Percentiles rank a stretch among this genome's conserved stretches.
Evolutionary conservation across 2,888 invertebrate species (phyloP).

Genomic region (Holacanthella duospinosa): DNA sequence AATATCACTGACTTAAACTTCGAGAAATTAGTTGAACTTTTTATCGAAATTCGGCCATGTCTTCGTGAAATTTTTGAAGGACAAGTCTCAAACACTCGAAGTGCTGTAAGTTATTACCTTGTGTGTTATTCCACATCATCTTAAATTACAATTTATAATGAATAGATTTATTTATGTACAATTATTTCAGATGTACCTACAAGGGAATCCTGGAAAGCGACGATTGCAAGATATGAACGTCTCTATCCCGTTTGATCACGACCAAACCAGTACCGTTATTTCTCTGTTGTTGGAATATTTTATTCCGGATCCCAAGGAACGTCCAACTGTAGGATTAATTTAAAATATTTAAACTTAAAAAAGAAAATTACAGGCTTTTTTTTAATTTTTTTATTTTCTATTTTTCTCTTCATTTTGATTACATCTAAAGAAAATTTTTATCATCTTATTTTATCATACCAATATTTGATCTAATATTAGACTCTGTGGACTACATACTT

Average conservation of each 20-base stretch:
- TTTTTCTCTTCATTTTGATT: no score
- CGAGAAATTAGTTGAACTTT: conserved; percentile 14
- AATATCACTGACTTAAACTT: conserved; percentile 14
- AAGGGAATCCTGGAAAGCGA: conserved; percentile 10
- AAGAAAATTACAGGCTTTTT: not conserved
- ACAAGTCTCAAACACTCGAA: conserved; percentile 12
- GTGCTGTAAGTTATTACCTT: conserved; percentile 14
- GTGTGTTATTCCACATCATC: no score
- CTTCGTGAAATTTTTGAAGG: conserved; percentile 25
- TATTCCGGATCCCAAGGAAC: conserved; percentile 14
- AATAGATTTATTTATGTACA: no score
- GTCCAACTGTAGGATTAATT: not conserved
- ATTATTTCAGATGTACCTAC: conserved; percentile 20
- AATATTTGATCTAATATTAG: no score
- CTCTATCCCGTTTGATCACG: conserved; percentile 18
- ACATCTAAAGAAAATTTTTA: no score
- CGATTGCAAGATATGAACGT: conserved; percentile 19
- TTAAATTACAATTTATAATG: no score
- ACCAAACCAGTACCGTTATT: not conserved
- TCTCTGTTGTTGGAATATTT: conserved; percentile 18
- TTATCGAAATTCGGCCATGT: conserved; percentile 16
- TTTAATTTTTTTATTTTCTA: no score
- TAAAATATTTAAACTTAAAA: conserved; percentile 9
- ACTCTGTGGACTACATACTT: no score
- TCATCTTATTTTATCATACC: no score